phyloP scores from a whole-genome alignment of 2,113 vertebrate species.

The Oxyura jamaicensis region DNA sequence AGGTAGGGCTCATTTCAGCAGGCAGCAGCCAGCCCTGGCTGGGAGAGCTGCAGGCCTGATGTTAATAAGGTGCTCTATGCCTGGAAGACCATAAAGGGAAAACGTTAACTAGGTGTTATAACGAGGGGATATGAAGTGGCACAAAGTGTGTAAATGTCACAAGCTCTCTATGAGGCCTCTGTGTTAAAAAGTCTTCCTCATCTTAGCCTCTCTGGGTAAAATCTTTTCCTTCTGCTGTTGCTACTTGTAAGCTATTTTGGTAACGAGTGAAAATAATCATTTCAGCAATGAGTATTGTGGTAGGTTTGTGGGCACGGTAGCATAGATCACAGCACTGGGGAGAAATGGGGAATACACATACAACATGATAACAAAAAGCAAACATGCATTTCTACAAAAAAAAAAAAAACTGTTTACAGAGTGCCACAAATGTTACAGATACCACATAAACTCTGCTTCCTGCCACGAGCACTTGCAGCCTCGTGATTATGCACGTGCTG shows the following conservation, averaged over 20 bases:
- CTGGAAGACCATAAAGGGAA: constrained; percentile 63
- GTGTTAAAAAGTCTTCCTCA: neutral
- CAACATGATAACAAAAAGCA: neutral
- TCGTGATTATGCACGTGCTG: neutral
- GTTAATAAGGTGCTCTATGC: constrained; percentile 62
- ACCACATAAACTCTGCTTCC: neutral
- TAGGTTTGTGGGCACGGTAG: neutral
- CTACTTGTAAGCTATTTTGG: constrained; percentile 11
- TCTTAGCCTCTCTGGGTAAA: neutral
- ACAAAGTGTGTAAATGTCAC: constrained; percentile 20
- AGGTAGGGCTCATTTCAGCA: neutral
- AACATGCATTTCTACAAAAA: neutral
- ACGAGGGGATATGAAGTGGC: constrained; percentile 55
- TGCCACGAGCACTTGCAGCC: neutral
- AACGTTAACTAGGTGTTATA: constrained; percentile 70
- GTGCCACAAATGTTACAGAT: neutral
- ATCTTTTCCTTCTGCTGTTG: neutral
- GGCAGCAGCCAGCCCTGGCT: neutral
- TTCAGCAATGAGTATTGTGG: fast-evolving
- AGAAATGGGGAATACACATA: neutral
- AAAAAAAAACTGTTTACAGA: constrained; percentile 20
- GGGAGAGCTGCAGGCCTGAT: neutral
- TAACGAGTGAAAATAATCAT: neutral
- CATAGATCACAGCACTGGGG: neutral
- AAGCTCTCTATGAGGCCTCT: neutral